Conservation (phyloP, 2,888 invertebrate genomes). For the Aporophyla lueneburgensis region DNA sequence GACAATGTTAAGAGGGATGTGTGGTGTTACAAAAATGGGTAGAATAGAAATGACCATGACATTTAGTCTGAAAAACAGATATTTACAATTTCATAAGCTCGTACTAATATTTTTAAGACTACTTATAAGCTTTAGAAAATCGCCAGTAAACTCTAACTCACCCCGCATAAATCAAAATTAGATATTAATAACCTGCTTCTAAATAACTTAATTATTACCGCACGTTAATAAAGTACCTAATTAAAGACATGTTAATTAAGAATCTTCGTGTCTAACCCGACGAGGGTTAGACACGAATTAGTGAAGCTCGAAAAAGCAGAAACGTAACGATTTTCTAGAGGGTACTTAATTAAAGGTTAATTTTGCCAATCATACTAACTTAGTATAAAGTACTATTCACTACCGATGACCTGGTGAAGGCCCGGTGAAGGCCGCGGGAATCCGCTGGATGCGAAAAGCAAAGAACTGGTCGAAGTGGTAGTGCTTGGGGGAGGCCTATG, state of each 20-base stretch:
- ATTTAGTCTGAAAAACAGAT: too few relatives aligned
- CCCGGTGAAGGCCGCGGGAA: too few relatives aligned
- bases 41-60: too few relatives aligned
- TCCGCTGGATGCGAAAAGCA: too few relatives aligned
- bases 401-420: too few relatives aligned
- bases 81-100: too few relatives aligned
- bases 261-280: constrained; percentile 64
- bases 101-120: background rate
- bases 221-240: constrained; percentile 51
- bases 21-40: too few relatives aligned
- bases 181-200: background rate
- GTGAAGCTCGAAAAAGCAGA: constrained; percentile 62
- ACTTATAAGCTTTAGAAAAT: background rate
- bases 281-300: constrained; percentile 66
- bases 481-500: too few relatives aligned
- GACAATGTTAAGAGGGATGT: too few relatives aligned
- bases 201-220: constrained; percentile 50
- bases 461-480: too few relatives aligned
- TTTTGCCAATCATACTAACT: constrained; percentile 40
- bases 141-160: background rate
- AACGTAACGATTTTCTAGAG: constrained; percentile 65
- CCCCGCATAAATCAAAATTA: background rate
- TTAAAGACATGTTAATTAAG: constrained; percentile 65
- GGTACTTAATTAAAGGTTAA: constrained; percentile 53
- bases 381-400: constrained; percentile 4